Evolutionary conservation across 2,797 vertebrate species (phyloP), one percentile per base, ranked within the genome.

Genomic region (Hemibagrus guttatus): DNA sequence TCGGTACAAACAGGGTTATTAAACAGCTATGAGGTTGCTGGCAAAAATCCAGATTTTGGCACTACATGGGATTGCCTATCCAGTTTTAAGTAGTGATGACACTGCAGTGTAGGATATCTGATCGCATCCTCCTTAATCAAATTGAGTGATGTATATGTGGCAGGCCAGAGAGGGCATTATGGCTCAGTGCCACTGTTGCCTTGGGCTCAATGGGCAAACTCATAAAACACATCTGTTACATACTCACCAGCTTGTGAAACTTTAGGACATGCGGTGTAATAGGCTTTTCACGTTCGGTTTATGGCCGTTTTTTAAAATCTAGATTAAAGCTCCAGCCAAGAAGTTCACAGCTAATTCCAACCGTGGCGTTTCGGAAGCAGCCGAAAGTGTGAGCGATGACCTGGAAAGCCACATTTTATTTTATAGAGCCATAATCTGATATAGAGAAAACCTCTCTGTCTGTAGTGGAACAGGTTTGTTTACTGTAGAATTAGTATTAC

Each of bases 101-200:
- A 54, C 64, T 81, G 81, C 66, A 75, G 84, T 68, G 72, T 54
- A 46, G 76, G 78, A 74, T 88, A 88, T 91, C 81, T 87, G 89
- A 89, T 91, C 85, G 28, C 88, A 72, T 87, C 59, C 81, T 76
- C 71, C 88, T 88, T 91, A 90, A 91, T 91, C 88, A 89, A 91
- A 87, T 68, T 88, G 84, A 90, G 88, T 89, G 89, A 71, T 78
- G 71, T 39, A 63, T 85, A 42, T 87, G 69, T 63, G 39, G 81
- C 28, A 31, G 52, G 42, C 63, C 56, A 54, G 54, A 35, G 64
- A 86, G 71, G 69, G 59, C 85, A 87, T 68, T 58, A 66, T 87
- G 84, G 58, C 84, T 56, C 42, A 83, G 71, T 85, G 86, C 88
- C 84, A 72, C 85, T 75, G 74, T 88, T 84, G 21, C 64, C 39